Base-by-base conservation (phyloP, 2,888 invertebrate species). In the Torymus texanus region DNA sequence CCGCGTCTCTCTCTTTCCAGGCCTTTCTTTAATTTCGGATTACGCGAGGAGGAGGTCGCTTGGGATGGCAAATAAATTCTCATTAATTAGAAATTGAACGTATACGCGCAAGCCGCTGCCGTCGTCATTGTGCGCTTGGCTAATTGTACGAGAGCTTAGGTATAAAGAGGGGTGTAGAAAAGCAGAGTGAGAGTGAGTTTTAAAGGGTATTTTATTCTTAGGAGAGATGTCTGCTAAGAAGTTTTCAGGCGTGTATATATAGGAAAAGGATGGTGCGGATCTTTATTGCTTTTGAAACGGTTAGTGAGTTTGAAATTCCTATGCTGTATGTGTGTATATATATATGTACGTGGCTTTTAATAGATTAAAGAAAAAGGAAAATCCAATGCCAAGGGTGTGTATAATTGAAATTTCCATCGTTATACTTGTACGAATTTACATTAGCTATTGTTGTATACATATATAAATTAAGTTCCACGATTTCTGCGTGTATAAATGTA, bases 41-140 rank as follows among this genome's bases (percentile, higher is more conserved):
- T 51, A 51, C 58, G 50, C n/a, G n/a, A 41, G 41, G 8, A 41
- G 41, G 41, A 41, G 41, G 41, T 41, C 18, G 24, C 41, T n/a
- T 14, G 50, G 63, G 29, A 41, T 8, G 41, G 68, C 24, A 41
- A 65, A 77, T 77, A 77, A 77, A 77, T 77, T 77, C 59, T 77
- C 77, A 71, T 77, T 77, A 77, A 77, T 71, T 73, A 59, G 73
- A 78, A 78, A 73, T 73, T 62, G 66, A 66, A 41, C 55, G 62
- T 18, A 11, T 18, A 11, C 62, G 12, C 65, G 29, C 66, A 59
- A 56, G 8, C n/a, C n/a, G 4, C 29, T 29, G 29, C 29, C 29
- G 4, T 29, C 29, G 29, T 29, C 29, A 21, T 5, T 4, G 41
- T 8, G 41, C 8, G 41, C 41, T 8, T 51, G 73, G 66, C 66